Percentiles rank a stretch among this genome's conserved stretches.
Conservation (phyloP, 2,888 invertebrate genomes). For the Agapostemon virescens region DNA sequence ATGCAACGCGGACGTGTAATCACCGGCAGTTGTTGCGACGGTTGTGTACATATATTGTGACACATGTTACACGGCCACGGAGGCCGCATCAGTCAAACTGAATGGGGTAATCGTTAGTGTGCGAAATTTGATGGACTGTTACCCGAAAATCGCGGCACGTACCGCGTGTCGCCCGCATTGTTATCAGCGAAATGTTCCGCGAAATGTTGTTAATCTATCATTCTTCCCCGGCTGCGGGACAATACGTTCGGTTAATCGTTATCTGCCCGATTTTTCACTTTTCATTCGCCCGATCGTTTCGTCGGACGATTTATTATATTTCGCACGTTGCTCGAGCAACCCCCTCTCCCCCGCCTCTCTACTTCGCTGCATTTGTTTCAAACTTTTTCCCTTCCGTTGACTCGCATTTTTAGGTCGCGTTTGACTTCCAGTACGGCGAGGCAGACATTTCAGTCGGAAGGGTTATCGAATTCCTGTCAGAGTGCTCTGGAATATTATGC, state of each 20-base stretch:
- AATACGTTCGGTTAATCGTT: background rate
- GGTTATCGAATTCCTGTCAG: background rate
- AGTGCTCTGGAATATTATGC: background rate
- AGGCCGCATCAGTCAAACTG: slow-evolving; percentile 46
- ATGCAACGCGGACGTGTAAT: slow-evolving; percentile 59
- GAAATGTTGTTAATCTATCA: slow-evolving; percentile 32
- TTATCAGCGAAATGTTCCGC: slow-evolving; percentile 12
- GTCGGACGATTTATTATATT: background rate
- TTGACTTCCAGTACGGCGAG: background rate
- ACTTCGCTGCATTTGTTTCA: too few species aligned
- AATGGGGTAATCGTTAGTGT: slow-evolving; percentile 54
- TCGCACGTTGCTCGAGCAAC: background rate
- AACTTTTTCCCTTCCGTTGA: background rate
- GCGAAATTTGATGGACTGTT: slow-evolving; percentile 48
- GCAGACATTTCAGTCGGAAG: background rate
- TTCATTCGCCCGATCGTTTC: background rate
- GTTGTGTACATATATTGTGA: slow-evolving; percentile 54
- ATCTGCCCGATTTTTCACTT: background rate
- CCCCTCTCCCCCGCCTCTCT: too few species aligned
- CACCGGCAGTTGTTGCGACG: slow-evolving; percentile 56
- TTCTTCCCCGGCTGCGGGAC: background rate
- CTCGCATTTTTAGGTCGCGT: background rate
- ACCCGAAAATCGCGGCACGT: slow-evolving; percentile 17
- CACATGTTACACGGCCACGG: slow-evolving; percentile 52
- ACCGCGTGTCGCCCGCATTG: background rate